Evolutionary conservation across 2,113 vertebrate species (phyloP).

Genomic region (Hyla sarda): DNA sequence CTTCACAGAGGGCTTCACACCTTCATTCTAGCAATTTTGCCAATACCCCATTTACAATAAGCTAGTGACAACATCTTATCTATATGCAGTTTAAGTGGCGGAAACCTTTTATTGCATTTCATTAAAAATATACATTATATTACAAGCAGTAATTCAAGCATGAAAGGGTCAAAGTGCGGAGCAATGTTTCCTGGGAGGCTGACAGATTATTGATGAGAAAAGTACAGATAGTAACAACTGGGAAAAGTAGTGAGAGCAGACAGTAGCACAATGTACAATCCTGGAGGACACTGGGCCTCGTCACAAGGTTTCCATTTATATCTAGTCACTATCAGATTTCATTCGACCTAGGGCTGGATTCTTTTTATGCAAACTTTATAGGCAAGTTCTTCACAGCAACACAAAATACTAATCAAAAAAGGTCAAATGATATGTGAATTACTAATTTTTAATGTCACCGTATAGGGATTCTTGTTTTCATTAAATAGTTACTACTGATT

Average conservation of each 20-base stretch:
- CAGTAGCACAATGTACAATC: neutral
- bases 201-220: too few relatives aligned
- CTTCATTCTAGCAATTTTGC: too few relatives aligned
- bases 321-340: neutral
- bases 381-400: neutral
- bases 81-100: too few relatives aligned
- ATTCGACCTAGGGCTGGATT: neutral
- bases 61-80: too few relatives aligned
- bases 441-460: neutral
- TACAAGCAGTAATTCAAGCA: neutral
- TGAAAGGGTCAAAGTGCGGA: neutral
- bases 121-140: neutral
- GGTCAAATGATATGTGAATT: neutral
- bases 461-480: too few relatives aligned
- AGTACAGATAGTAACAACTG: neutral
- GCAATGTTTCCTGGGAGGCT: neutral
- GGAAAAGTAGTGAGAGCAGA: neutral
- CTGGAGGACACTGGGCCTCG: neutral
- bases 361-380: neutral
- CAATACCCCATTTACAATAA: too few relatives aligned
- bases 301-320: constrained; percentile 23
- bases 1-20: too few relatives aligned
- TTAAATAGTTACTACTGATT: too few relatives aligned
- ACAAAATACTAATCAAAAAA: neutral
- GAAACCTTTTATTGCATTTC: too few relatives aligned